These are phyloP conservation scores for Pseudorectes ferrugineus DNA, from an alignment of 2,113 vertebrate species.

Conservation along the genomic window DNA sequence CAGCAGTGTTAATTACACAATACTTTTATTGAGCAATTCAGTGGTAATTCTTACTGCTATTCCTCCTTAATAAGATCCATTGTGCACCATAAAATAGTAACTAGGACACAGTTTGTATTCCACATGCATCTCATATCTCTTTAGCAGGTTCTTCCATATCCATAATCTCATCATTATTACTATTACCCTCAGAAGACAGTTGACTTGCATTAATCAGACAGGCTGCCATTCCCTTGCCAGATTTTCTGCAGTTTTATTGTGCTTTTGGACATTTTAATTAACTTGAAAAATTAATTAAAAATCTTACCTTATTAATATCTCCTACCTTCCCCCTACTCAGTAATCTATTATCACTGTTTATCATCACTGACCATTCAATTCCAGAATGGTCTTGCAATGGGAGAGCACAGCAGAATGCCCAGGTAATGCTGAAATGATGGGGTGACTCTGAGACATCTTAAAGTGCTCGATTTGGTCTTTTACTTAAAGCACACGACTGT, in stretches of 20 bases:
- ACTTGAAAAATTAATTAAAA: slow-evolving; percentile 84
- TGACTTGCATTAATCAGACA: slow-evolving; percentile 80
- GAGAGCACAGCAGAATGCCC: not conserved
- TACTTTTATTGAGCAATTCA: slow-evolving; percentile 79
- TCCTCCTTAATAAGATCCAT: slow-evolving; percentile 83
- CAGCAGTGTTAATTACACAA: slow-evolving; percentile 78
- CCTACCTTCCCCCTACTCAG: slow-evolving; percentile 38
- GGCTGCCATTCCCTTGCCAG: slow-evolving; percentile 78
- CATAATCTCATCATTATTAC: slow-evolving; percentile 82
- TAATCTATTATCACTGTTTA: slow-evolving; percentile 68
- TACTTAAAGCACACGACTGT: not conserved
- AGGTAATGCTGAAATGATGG: not conserved
- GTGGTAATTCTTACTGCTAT: slow-evolving; percentile 76
- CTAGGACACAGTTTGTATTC: slow-evolving; percentile 79
- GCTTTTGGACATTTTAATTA: slow-evolving; percentile 86
- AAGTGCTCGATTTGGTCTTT: not conserved
- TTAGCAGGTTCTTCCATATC: slow-evolving; percentile 78
- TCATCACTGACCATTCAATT: slow-evolving; percentile 70
- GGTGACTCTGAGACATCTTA: not conserved
- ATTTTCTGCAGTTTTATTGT: slow-evolving; percentile 81
- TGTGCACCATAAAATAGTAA: slow-evolving; percentile 80
- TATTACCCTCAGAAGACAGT: slow-evolving; percentile 80
- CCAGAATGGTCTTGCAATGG: not conserved
- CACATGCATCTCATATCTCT: slow-evolving; percentile 74
- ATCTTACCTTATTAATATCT: slow-evolving; percentile 76